These are phyloP conservation scores for Rhipidura dahli DNA, from an alignment of 2,113 vertebrate species.

Conservation along the genomic window DNA sequence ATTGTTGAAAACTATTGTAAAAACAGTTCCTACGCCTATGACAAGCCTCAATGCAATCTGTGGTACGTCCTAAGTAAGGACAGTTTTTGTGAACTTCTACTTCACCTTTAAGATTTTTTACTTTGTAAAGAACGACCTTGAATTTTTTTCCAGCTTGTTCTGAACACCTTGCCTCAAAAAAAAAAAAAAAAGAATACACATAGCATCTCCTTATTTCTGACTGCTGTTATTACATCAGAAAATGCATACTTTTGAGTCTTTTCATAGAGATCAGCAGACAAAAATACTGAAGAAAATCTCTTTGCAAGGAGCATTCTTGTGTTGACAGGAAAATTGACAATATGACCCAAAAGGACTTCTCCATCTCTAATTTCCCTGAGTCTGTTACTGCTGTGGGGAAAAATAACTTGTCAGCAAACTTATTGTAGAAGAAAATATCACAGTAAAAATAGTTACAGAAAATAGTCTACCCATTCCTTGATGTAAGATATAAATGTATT, in stretches of 20 bases:
- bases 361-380: conserved; percentile 21
- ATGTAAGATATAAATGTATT: conserved; percentile 1
- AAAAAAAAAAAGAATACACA: not conserved
- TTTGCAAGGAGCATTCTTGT: not conserved
- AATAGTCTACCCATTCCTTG: conserved; percentile 5
- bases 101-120: not conserved
- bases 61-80: not conserved
- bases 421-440: conserved; percentile 8
- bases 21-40: not conserved
- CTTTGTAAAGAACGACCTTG: not conserved
- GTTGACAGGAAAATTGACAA: conserved; percentile 46
- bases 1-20: not conserved
- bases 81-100: not conserved
- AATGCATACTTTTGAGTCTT: not conserved
- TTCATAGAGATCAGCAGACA: not conserved
- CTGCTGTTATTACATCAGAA: not conserved
- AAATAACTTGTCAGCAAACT: conserved; percentile 57
- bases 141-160: not conserved
- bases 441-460: conserved; percentile 40
- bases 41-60: not conserved
- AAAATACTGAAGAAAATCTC: not conserved
- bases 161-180: not conserved
- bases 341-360: conserved; percentile 41
- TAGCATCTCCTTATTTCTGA: not conserved
- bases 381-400: not conserved